Percentiles rank a stretch among this genome's conserved stretches.
Evolutionary conservation across 2,888 invertebrate genomes (phyloP).

Genomic region (Rosalia funebris): DNA sequence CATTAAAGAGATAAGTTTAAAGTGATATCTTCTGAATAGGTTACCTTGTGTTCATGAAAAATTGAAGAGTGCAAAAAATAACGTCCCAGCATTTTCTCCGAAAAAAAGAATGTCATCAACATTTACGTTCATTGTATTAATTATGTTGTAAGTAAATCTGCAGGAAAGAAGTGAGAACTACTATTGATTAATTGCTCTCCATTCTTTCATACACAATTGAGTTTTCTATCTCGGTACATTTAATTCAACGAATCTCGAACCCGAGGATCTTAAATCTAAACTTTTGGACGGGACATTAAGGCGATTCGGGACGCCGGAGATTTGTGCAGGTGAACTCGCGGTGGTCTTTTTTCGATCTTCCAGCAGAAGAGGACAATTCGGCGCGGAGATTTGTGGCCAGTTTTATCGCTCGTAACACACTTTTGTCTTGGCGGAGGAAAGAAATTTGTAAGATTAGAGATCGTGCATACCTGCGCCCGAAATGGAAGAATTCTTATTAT

Average conservation of each 20-base stretch:
- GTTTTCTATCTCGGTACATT: slow-evolving; percentile 8
- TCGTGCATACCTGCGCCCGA: slow-evolving; percentile 56
- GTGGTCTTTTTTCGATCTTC: slow-evolving; percentile 43
- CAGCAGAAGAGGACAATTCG: slow-evolving; percentile 50
- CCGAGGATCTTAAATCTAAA: slow-evolving; percentile 44
- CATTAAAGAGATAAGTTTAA: too few relatives aligned
- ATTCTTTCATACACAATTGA: too few relatives aligned
- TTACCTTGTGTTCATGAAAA: too few relatives aligned
- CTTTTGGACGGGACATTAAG: slow-evolving; percentile 49
- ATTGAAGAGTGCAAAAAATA: too few relatives aligned
- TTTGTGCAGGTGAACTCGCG: slow-evolving; percentile 47
- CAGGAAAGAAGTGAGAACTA: too few relatives aligned
- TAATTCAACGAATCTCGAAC: slow-evolving; percentile 23
- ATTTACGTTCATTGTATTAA: too few relatives aligned
- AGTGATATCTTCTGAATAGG: too few relatives aligned
- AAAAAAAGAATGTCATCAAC: too few relatives aligned
- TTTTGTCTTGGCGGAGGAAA: slow-evolving; percentile 57
- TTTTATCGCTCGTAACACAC: slow-evolving; percentile 61
- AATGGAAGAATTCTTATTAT: slow-evolving; percentile 58
- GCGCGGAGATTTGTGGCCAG: slow-evolving; percentile 59
- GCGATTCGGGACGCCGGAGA: slow-evolving; percentile 46
- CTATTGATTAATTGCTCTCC: too few relatives aligned
- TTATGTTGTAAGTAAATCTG: too few relatives aligned
- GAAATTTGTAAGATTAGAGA: slow-evolving; percentile 62
- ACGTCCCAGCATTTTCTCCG: too few relatives aligned